Evolutionary conservation across 2,888 invertebrate species (phyloP), one percentile per base, ranked within the genome.

Genomic region (Xestia xanthographa): DNA sequence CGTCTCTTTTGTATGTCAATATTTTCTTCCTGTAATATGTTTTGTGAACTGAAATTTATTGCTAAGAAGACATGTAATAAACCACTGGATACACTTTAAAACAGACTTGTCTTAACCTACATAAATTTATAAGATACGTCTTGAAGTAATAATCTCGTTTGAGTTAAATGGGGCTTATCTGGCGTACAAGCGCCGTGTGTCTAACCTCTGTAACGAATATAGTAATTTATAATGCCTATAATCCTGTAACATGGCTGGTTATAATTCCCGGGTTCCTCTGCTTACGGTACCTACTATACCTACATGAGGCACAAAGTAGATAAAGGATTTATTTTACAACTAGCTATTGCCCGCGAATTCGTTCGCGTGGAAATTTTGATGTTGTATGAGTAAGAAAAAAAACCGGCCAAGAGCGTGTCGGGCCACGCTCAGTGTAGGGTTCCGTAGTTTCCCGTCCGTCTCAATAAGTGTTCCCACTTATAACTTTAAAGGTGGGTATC

Each of bases 111-210:
- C 53, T 9, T 63, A 1, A 62, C 20, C 0, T 41, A 73, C 11
- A n/a, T 80, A 45, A n/a, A 50, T 77, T 72, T 45, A 26, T 29
- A 34, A 17, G 62, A 14, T 22, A 29, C n/a, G n/a, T n/a, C 29
- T 77, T 29, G 45, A 63, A 63, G 29, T 53, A 77, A 80, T 80
- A 73, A 53, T 74, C 29, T 63, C 63, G 62, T 74, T 63, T 80
- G 45, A 63, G 45, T 77, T 77, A 74, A 80, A 41, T 48, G 53
- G 48, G 45, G 80, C 80, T 77, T 80, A 63, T 77, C 77, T 63
- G 22, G 53, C 77, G 14, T 53, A 38, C 29, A 53, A 76, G 26
- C 43, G 43, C 60, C 8, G 50, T 79, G 26, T 45, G 45, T 45
- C 50, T 62, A 73, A 41, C 80, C 74, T 63, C 45, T 45, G 38